A percentile compares a stretch with the other conserved stretches of the same genome.
Evolutionary conservation across 2,113 vertebrate genomes (phyloP).

Genomic region (Phaetusa simplex): DNA sequence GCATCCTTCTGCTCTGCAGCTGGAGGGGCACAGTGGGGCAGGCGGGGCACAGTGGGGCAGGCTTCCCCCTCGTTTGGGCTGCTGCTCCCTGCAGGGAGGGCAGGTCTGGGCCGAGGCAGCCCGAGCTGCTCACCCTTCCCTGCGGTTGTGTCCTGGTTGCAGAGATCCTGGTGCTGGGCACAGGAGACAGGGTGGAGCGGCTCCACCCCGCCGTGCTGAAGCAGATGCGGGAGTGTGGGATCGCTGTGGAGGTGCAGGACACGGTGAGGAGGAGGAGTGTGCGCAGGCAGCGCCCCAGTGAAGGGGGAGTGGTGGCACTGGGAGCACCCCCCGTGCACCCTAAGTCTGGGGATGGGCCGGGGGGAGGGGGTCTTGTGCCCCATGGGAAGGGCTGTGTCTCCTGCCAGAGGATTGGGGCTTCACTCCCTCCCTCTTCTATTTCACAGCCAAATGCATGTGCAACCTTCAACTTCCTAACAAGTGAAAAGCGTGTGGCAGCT

Average conservation of each 20-base stretch:
- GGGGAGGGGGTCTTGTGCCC: background rate
- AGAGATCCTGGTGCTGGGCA: slow-evolving; percentile 96
- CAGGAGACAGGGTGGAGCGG: slow-evolving; percentile 81
- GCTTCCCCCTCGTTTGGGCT: background rate
- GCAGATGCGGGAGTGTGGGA: slow-evolving; percentile 81
- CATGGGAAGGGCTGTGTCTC: background rate
- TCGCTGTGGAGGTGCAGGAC: slow-evolving; percentile 93
- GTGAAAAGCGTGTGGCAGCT: slow-evolving; percentile 80
- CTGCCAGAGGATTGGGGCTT: background rate
- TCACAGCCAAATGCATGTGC: slow-evolving; percentile 92
- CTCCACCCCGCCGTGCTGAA: slow-evolving; percentile 75
- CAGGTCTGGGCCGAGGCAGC: background rate
- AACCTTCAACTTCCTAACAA: slow-evolving; percentile 92
- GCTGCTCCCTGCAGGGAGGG: background rate
- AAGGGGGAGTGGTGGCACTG: background rate
- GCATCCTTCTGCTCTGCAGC: background rate
- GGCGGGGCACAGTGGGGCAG: background rate
- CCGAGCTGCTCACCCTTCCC: background rate
- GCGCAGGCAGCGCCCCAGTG: background rate
- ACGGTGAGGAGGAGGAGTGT: slow-evolving; percentile 77
- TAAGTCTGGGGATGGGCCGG: accelerated
- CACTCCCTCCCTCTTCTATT: background rate
- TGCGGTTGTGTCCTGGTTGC: background rate
- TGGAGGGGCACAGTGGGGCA: background rate
- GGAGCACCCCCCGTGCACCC: accelerated